A percentile compares a stretch with the other conserved stretches of the same genome.
phyloP scores from a whole-genome alignment of 2,797 vertebrate genomes.

The Chelmon rostratus region DNA sequence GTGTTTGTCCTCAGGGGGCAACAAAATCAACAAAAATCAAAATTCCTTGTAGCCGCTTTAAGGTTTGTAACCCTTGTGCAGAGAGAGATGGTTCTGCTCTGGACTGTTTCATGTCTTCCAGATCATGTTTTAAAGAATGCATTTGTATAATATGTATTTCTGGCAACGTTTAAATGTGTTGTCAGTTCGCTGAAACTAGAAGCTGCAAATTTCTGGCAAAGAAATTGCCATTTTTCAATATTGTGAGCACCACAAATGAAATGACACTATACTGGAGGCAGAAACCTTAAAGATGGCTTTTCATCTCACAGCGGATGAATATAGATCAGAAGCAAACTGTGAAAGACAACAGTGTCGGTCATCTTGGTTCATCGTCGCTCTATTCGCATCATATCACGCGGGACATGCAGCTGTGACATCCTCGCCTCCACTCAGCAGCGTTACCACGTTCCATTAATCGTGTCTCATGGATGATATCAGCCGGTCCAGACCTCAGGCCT shows the following conservation, averaged over 20 bases:
- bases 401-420: conserved; percentile 28
- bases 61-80: neutral
- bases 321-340: neutral
- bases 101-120: neutral
- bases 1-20: too few species aligned
- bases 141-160: neutral
- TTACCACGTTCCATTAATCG: conserved; percentile 55
- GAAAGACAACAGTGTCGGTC: neutral
- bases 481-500: conserved; percentile 50
- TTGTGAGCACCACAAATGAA: neutral
- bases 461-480: conserved; percentile 48
- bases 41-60: too few species aligned
- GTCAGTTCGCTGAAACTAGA: neutral
- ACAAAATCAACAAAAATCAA: too few species aligned
- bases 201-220: neutral
- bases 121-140: neutral
- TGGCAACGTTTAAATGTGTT: neutral
- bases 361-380: neutral
- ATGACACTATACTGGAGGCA: neutral
- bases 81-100: neutral
- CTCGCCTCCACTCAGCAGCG: conserved; percentile 12
- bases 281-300: neutral
- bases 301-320: neutral
- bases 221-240: neutral
- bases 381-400: conserved; percentile 6